Base-by-base conservation (phyloP, 2,113 vertebrate species). In the Paradoxurus hermaphroditus region DNA sequence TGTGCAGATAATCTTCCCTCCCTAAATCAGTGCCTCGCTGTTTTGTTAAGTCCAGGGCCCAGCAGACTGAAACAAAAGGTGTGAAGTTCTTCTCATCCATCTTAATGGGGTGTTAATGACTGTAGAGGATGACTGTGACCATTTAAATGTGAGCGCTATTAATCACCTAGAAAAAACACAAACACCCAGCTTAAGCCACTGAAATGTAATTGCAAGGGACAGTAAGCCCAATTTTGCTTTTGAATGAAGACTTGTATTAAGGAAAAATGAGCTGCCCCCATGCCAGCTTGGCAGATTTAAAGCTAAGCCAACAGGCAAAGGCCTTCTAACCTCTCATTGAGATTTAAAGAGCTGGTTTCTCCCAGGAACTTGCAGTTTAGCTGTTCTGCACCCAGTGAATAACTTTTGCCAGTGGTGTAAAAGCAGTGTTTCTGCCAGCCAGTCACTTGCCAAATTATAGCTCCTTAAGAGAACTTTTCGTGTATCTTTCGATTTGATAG, bases 101-200 rank as follows among this genome's bases (percentile, higher is more conserved):
- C 97, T 98, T 98, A 98, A 98, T 97, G 86, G 97, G 75, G 95
- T 98, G 92, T 96, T 99, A 99, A 98, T 98, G 96, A 97, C 86
- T 98, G 94, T 84, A 97, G 97, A 98, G 92, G 53, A 94, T 97
- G 87, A 41, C 96, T 98, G 95, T 95, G 95, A 97, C 97, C 91
- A 97, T 98, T 98, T 98, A 98, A 98, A 98, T 97, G 97, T 95
- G 98, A 98, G 97, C 23, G 23, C 77, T 97, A 98, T 98, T 98
- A 98, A 98, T 98, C 98, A 98, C 96, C 44, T 75, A 81, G 92
- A 96, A 97, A 97, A 98, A 98, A 96, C 91, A 98, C 96, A 96
- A 98, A 97, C 86, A 97, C 63, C 14, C 49, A 90, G 62, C 29
- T 81, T 95, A 91, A 98, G 77, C 82, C 70, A 29, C 73, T 78